These are phyloP conservation scores for Myioborus miniatus DNA, from an alignment of 2,797 vertebrate genomes.

Conservation along the genomic window DNA sequence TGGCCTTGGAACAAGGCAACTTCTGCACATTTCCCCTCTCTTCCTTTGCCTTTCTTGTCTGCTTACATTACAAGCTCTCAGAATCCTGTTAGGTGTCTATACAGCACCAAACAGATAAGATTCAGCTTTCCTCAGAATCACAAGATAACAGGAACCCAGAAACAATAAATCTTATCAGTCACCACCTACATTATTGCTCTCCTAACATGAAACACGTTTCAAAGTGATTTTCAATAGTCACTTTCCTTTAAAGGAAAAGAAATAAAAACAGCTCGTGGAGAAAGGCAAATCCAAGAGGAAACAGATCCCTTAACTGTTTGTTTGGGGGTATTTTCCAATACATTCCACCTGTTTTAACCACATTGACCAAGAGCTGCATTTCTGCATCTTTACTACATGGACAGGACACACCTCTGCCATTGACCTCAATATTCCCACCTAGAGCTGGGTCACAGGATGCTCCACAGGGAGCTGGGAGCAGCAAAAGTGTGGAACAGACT, in stretches of 20 bases:
- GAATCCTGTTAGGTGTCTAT: background rate
- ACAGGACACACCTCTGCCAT: accelerated
- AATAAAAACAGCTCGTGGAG: background rate
- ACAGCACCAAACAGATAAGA: background rate
- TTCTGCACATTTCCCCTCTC: background rate
- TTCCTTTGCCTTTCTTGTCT: background rate
- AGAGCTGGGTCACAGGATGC: background rate
- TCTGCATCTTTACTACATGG: accelerated
- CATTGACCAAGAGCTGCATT: background rate
- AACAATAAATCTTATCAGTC: background rate
- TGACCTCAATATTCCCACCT: background rate
- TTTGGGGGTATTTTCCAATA: accelerated
- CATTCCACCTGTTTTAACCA: background rate
- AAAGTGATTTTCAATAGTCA: background rate
- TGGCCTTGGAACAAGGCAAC: background rate
- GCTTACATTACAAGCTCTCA: background rate
- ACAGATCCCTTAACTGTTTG: background rate
- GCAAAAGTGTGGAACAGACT: background rate
- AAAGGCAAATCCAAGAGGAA: background rate
- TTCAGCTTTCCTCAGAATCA: background rate
- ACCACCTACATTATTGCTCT: background rate
- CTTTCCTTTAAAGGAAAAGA: background rate
- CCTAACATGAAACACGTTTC: background rate
- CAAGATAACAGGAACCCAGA: background rate
- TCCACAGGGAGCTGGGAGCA: background rate